These are phyloP conservation scores for Engraulis encrasicolus DNA, from an alignment of 2,113 vertebrate genomes.

Conservation along the genomic window DNA sequence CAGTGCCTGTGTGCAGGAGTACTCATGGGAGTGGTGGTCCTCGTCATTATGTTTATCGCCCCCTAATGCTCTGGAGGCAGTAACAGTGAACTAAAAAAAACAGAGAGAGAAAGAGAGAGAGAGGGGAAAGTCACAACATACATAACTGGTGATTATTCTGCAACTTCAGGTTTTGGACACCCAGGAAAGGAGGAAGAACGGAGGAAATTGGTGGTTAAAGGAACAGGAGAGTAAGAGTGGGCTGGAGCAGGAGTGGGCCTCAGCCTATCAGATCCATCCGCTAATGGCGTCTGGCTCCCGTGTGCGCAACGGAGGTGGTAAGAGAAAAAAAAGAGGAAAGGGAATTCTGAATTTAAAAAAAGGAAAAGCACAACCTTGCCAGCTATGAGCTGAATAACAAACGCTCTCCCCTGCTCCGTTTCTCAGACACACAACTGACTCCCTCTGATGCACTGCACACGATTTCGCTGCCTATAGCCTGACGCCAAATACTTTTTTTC, in stretches of 20 bases:
- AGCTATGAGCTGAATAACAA: slow-evolving; percentile 29
- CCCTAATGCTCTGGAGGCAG: slow-evolving; percentile 40
- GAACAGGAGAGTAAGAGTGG: not conserved
- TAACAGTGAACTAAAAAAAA: slow-evolving; percentile 13
- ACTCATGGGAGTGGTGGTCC: not conserved
- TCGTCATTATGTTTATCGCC: slow-evolving; percentile 44
- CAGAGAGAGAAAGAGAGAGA: slow-evolving; percentile 31
- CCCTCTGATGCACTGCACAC: slow-evolving; percentile 37
- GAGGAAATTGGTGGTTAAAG: not conserved
- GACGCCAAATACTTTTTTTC: slow-evolving; percentile 46
- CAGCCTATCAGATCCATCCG: slow-evolving; percentile 12
- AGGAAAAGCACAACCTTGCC: slow-evolving; percentile 15
- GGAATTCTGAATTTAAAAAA: not conserved
- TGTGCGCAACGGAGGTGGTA: slow-evolving; percentile 53
- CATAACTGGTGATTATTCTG: slow-evolving; percentile 57
- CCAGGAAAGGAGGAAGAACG: no score
- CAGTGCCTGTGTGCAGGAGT: slow-evolving; percentile 4
- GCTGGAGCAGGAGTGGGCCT: not conserved
- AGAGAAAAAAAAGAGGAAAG: slow-evolving; percentile 33
- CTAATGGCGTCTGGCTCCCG: not conserved
- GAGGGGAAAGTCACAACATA: no score
- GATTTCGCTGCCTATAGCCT: slow-evolving; percentile 39
- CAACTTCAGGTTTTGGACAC: slow-evolving; percentile 68
- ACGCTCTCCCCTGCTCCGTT: not conserved
- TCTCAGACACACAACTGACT: slow-evolving; percentile 24